Evolutionary conservation across 1,140 invertebrate genomes (phyloP), one percentile per base, ranked within the genome.

Genomic region (Lycorma delicatula): DNA sequence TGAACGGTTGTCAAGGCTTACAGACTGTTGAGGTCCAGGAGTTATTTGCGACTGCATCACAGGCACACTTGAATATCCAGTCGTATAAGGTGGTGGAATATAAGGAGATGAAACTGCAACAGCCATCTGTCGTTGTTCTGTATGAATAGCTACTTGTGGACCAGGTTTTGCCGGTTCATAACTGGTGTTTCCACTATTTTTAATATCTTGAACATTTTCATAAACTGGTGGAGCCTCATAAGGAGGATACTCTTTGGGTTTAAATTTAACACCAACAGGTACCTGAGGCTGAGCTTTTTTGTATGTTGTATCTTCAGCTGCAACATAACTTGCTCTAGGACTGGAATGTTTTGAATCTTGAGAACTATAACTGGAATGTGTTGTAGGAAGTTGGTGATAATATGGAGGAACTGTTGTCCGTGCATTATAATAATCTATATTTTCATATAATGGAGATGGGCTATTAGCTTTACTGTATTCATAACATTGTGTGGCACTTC

Each of bases 361-460:
- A 56, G 73, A 72, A 66, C 74, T 75, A 41, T 74, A 66, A 62
- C 74, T 77, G 16, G 75, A 77, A 54, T 74, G 69, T 50, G 73
- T 71, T 61, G 72, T 75, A 34, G 60, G 72, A 65, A 73, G 68
- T 50, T 82, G 77, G 66, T 83, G 79, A 65, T 81, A 84, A 66
- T 83, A 85, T 2, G 79, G 76, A 9, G 79, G 77, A 62, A 60
- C 59, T 59, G 74, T 68, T 7, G 31, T 64, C 12, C 73, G 67
- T 44, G 72, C 70, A 11, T 77, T 74, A 72, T 87, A 88, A 70
- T 86, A 87, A 59, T 88, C 85, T 36, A 89, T 78, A 71, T 91
- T 90, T 70, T 90, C 87, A 69, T 90, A 90, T 22, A 90, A 82
- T 26, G 81, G 85, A 49, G 77, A 79, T 56, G 66, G 68, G 63